Conservation (phyloP, 2,113 vertebrate genomes). For the Phyllopteryx taeniolatus region DNA sequence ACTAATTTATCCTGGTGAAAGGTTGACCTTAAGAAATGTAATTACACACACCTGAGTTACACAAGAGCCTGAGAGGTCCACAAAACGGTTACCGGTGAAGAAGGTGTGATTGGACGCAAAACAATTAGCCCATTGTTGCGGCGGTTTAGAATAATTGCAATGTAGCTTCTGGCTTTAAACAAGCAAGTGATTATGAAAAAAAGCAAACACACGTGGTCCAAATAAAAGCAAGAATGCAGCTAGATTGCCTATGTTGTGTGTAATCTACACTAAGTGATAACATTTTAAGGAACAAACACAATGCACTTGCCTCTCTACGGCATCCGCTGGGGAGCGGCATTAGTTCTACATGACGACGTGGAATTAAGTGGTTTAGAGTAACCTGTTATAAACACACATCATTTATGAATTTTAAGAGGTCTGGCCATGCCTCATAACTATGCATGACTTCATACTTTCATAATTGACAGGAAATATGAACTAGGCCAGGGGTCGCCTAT, state of each 20-base stretch:
- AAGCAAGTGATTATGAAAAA: conserved; percentile 49
- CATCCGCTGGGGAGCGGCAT: conserved; percentile 51
- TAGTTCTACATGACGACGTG: conserved; percentile 71
- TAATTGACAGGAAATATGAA: conserved; percentile 99
- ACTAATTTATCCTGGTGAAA: conserved; percentile 80
- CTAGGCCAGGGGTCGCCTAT: conserved; percentile 96
- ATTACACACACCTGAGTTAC: conserved; percentile 81
- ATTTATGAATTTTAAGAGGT: conserved; percentile 96
- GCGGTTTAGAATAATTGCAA: conserved; percentile 46
- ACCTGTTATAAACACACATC: conserved; percentile 87
- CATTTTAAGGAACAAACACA: conserved; percentile 16
- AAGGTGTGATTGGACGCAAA: conserved; percentile 76
- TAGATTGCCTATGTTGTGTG: background rate
- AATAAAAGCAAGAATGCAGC: conserved; percentile 16
- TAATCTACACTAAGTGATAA: conserved; percentile 13
- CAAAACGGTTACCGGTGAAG: conserved; percentile 73
- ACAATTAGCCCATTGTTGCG: conserved; percentile 68
- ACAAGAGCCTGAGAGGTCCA: conserved; percentile 69
- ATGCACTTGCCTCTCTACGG: conserved; percentile 37
- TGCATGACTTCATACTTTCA: conserved; percentile 96
- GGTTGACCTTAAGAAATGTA: conserved; percentile 82
- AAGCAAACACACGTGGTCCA: conserved; percentile 17
- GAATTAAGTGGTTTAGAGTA: conserved; percentile 70
- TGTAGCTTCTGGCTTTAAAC: conserved; percentile 48
- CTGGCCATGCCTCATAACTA: conserved; percentile 95